Evolutionary conservation across 1,140 invertebrate genomes (phyloP), one percentile per base, ranked within the genome.

Genomic region (Aethina tumida): DNA sequence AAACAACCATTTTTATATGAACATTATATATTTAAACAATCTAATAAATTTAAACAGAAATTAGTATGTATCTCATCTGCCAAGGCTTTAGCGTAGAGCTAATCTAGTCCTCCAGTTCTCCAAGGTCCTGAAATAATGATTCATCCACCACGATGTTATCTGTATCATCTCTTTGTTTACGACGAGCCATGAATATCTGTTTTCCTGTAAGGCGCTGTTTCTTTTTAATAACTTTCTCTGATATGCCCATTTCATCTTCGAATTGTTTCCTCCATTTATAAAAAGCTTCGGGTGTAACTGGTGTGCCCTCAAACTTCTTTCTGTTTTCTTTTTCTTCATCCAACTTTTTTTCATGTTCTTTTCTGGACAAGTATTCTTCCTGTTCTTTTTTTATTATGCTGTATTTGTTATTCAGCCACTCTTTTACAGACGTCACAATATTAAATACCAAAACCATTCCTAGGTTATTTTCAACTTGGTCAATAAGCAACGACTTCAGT

Each of bases 381-480:
- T 74, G 70, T 28, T 73, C 66, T 45, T 77, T 75, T 52, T 83
- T 81, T 24, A 77, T 71, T 28, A 74, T 71, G 60, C 95, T 90
- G 74, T 79, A 85, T 47, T 80, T 77, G 13, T 75, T 72, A 65
- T 90, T 89, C 1, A 94, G 64, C 87, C 88, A 92, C 64, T 98
- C 94, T 64, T 92, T 84, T 4, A 88, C 81, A 31, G 81, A 75
- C 27, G 90, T 92, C 2, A 97, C 91, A 51, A 98, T 63, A 15
- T 90, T 96, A 61, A 97, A 98, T 16, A 97, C 77, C 91, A 97
- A 95, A 8, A 91, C 92, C 81, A 92, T 97, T 2, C 94, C 94
- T 40, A 96, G 53, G 68, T 94, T 96, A 58, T 93, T 87, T 35
- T 47, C 14, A 12, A 49, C 84, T 62, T 83, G 73, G 53, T 79